Base-by-base conservation (phyloP, 2,888 invertebrate species). In the Tenthredo scrophulariae region DNA sequence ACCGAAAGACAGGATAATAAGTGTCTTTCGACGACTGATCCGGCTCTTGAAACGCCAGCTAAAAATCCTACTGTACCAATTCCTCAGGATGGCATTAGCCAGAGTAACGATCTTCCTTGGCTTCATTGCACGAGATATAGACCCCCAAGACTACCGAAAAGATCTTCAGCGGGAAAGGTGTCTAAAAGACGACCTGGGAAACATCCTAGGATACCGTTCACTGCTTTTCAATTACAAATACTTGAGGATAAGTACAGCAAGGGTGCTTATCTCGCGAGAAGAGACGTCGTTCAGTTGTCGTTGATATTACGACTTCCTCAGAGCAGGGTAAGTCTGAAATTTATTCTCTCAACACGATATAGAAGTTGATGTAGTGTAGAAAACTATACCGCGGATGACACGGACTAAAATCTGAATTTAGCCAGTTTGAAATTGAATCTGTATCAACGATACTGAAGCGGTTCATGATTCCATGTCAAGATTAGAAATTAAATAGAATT, bases 111-210 rank as follows among this genome's bases (percentile, higher is more conserved):
- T 62, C 87, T 93, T 2, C 88, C 91, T 82, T 97, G 97, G 97
- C 92, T 97, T 87, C 95, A 95, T 87, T 97, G 96, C 89, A 96
- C 97, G 4, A 94, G 97, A 86, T 97, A 97, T 90, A 95, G 95
- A 87, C 97, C 97, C 0, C 97, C 97, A 0, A 96, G 96, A 89
- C 91, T 97, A 77, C 96, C 96, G 90, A 94, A 96, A 95, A 93
- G 82, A 37, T 86, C 90, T 0, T 46, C 85, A 0, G 65, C 85
- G 1, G 88, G 88, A 0, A 91, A 90, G 85, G 84, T 84, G 4
- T 85, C 87, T 0, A 91, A 91, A 84, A 88, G 93, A 83, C 89
- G 88, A 85, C 90, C 91, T 0, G 92, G 92, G 1, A 89, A 91
- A 5, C 91, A 93, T 87, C 93, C 93, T 0, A 90, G 97, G 79